phyloP scores from a whole-genome alignment of 2,113 vertebrate species.

The Epinephelus moara region DNA sequence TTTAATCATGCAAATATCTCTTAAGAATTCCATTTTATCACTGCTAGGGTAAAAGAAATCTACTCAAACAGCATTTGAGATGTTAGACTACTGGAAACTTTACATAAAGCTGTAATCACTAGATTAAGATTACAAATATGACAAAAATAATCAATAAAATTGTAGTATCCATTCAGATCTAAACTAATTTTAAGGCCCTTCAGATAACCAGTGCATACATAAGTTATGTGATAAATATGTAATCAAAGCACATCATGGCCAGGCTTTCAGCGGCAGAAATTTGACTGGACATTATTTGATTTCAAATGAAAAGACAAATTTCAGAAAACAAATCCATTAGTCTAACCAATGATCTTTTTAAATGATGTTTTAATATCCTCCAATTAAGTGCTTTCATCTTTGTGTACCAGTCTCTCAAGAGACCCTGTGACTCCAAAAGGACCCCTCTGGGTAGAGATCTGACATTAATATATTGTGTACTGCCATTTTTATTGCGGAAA shows the following conservation, averaged over 20 bases:
- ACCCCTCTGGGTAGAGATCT: constrained; percentile 9
- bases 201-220: constrained; percentile 8
- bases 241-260: background rate
- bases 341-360: background rate
- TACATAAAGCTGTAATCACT: background rate
- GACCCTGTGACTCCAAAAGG: background rate
- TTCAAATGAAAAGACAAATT: constrained; percentile 23
- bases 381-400: background rate
- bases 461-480: constrained; percentile 40
- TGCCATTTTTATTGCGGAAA: constrained; percentile 26
- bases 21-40: constrained; percentile 15
- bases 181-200: background rate
- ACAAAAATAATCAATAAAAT: background rate
- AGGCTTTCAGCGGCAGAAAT: background rate
- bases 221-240: constrained; percentile 9
- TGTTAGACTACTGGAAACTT: constrained; percentile 7
- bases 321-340: background rate
- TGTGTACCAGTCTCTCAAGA: background rate
- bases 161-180: background rate
- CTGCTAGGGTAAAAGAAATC: background rate
- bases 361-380: constrained; percentile 7
- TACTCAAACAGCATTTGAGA: constrained; percentile 23
- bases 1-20: constrained; percentile 2
- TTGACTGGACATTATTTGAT: background rate
- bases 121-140: background rate